These are phyloP conservation scores for Agrochola macilenta DNA, from an alignment of 2,888 invertebrate genomes.

Conservation along the genomic window DNA sequence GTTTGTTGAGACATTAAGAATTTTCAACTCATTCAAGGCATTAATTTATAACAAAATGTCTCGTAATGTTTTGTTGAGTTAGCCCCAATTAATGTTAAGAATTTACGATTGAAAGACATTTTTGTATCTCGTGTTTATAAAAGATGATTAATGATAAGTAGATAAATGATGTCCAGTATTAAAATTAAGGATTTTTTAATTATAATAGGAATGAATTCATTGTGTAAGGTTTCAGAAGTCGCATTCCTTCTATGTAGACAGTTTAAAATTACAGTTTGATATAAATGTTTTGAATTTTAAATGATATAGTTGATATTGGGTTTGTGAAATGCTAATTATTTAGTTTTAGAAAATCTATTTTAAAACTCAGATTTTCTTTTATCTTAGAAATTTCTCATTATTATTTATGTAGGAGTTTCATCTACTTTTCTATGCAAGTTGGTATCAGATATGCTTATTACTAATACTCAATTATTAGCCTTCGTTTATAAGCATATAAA, in stretches of 20 bases:
- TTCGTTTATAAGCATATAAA: not conserved
- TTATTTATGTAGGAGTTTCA: not conserved
- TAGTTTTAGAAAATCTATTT: not conserved
- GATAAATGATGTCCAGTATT: constrained; percentile 76
- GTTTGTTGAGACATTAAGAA: not conserved
- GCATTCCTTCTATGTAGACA: constrained; percentile 66
- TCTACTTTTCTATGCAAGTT: not conserved
- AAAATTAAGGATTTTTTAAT: constrained; percentile 68
- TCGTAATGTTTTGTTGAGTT: constrained; percentile 48
- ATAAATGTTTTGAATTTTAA: constrained; percentile 52
- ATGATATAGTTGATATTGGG: constrained; percentile 31
- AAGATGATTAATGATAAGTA: constrained; percentile 71
- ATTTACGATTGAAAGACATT: constrained; percentile 76
- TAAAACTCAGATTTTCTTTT: not conserved
- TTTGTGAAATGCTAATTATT: constrained; percentile 56
- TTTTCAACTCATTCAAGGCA: not conserved
- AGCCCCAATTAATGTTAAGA: constrained; percentile 60
- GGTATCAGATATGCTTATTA: not conserved
- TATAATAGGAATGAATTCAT: constrained; percentile 63
- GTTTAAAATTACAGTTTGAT: constrained; percentile 53
- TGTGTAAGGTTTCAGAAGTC: constrained; percentile 53
- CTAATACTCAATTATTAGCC: constrained; percentile 26
- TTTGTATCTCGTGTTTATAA: constrained; percentile 72
- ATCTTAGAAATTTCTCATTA: not conserved
- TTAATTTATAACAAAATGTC: constrained; percentile 25